Evolutionary conservation across 2,888 invertebrate species (phyloP).

Genomic region (Polymixis lichenea): DNA sequence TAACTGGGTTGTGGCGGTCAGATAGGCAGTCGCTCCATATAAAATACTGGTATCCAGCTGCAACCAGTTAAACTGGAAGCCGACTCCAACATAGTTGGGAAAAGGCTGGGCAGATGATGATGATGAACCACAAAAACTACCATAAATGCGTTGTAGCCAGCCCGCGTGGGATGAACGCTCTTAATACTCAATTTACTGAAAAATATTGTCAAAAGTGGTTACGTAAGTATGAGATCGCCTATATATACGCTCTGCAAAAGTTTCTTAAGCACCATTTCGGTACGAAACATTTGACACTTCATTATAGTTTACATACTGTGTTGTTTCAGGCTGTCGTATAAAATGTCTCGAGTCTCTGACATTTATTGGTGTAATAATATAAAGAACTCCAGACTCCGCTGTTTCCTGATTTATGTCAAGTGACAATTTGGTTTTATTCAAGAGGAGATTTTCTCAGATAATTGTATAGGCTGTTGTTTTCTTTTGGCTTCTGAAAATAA

Average conservation of each 20-base stretch:
- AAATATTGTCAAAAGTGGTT: no score
- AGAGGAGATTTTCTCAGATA: conserved; percentile 2
- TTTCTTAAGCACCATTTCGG: background rate
- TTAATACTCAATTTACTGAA: no score
- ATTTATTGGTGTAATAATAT: conserved; percentile 52
- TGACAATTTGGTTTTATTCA: conserved; percentile 31
- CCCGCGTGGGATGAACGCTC: no score
- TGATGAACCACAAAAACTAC: no score
- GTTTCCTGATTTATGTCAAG: conserved; percentile 48
- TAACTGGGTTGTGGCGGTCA: no score
- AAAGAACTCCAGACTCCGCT: conserved; percentile 30
- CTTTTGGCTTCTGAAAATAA: background rate
- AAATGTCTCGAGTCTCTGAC: conserved; percentile 4
- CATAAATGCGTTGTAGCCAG: no score
- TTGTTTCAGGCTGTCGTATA: background rate
- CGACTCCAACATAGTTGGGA: no score
- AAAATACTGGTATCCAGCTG: no score
- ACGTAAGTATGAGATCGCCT: background rate
- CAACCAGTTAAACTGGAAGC: no score
- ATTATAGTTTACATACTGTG: conserved; percentile 1
- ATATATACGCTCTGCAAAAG: background rate
- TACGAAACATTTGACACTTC: background rate
- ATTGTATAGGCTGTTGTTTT: conserved; percentile 1
- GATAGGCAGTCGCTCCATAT: no score
- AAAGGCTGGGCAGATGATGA: no score